Evolutionary conservation across 1,140 invertebrate species (phyloP), one percentile per base, ranked within the genome.

Genomic region (Platorchestia sp.): DNA sequence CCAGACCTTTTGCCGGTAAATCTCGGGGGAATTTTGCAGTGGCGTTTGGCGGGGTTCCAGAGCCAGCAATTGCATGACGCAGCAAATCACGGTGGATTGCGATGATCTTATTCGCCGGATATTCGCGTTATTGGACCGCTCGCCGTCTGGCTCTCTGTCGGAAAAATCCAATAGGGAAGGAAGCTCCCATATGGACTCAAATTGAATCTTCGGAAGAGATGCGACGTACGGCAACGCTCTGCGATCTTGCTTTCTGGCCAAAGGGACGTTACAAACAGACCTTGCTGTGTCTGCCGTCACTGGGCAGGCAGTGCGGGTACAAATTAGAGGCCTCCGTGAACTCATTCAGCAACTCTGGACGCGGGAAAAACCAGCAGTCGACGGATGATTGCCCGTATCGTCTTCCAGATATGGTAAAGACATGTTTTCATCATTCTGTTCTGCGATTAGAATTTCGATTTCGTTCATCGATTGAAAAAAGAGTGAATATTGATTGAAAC

Each of bases 91-190:
- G 43, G 87, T 89, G 87, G 87, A 89, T 89, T 44, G 43, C 87
- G 87, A 89, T 89, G 87, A 89, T 41, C 87, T 89, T 89, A 89
- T 44, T 41, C 27, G 87, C 43, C 41, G 87, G 43, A 89, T 89
- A 89, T 89, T 89, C 87, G 87, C 43, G 87, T 89, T 89, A 89
- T 89, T 89, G 87, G 87, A 89, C n/a, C 41, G 87, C 43, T 42
- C 87, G 27, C 87, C n/a, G 87, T 19, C 41, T 42, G 43, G 43
- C 87, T 89, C 41, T 89, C 10, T 41, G 86, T 7, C n/a, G 41
- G 43, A 89, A 89, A 89, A 89, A 6, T 89, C 59, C 59, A 75
- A 44, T 89, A 41, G 87, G 27, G 41, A 89, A 44, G 41, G n/a
- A 89, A 42, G 87, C 87, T 89, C 87, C 87, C 87, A 89, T 89